phyloP scores from a whole-genome alignment of 2,113 vertebrate species.

The Oryzias curvinotus region DNA sequence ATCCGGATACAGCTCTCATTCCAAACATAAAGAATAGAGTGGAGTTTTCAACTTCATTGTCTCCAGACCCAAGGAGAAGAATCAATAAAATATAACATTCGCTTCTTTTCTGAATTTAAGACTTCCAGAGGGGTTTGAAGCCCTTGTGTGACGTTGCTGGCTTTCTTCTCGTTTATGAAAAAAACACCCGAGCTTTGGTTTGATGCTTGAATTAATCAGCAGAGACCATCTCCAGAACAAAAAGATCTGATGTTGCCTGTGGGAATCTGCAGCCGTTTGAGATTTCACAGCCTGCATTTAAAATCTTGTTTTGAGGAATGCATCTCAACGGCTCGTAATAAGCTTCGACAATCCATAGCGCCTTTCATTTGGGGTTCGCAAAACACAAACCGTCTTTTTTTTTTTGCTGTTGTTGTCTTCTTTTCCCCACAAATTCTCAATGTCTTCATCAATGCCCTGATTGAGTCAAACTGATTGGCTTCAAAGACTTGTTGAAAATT shows the following conservation, averaged over 20 bases:
- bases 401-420: no score
- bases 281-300: slow-evolving; percentile 66
- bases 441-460: slow-evolving; percentile 35
- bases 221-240: slow-evolving; percentile 71
- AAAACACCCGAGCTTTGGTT: slow-evolving; percentile 69
- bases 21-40: slow-evolving; percentile 69
- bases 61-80: slow-evolving; percentile 68
- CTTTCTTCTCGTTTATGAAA: slow-evolving; percentile 62
- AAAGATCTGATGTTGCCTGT: slow-evolving; percentile 74
- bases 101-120: slow-evolving; percentile 68
- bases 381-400: slow-evolving; percentile 14
- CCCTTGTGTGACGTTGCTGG: slow-evolving; percentile 54
- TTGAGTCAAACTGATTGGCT: slow-evolving; percentile 29
- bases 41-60: slow-evolving; percentile 74
- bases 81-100: slow-evolving; percentile 75
- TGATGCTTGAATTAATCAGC: slow-evolving; percentile 79
- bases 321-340: slow-evolving; percentile 61
- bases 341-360: slow-evolving; percentile 49
- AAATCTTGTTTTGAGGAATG: slow-evolving; percentile 70
- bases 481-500: slow-evolving; percentile 19
- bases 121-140: slow-evolving; percentile 69
- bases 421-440: slow-evolving; percentile 30
- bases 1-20: slow-evolving; percentile 56
- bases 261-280: slow-evolving; percentile 64
- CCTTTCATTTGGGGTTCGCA: slow-evolving; percentile 40